Evolutionary conservation across 2,113 vertebrate species (phyloP).

Genomic region (Corapipo altera): DNA sequence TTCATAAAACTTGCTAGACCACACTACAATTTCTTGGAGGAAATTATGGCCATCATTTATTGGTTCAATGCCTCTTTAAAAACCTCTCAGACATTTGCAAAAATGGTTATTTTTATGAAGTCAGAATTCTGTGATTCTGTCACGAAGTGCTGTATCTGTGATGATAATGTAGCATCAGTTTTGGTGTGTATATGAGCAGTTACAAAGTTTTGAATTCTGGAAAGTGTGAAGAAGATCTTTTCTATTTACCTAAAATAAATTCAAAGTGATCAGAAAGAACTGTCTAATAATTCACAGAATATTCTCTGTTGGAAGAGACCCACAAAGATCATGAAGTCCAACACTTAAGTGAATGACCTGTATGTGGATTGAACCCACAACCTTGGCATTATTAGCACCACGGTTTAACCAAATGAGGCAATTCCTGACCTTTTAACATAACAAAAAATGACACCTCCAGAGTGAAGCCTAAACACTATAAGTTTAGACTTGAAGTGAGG

Average conservation of each 20-base stretch:
- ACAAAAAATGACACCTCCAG: neutral
- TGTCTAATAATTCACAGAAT: neutral
- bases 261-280: neutral
- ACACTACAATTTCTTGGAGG: neutral
- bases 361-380: neutral
- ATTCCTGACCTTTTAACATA: neutral
- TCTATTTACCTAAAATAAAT: neutral
- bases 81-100: neutral
- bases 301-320: neutral
- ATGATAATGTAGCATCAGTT: neutral
- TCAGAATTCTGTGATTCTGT: neutral
- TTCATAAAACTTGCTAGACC: neutral
- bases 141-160: neutral
- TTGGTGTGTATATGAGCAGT: neutral
- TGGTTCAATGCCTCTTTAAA: neutral
- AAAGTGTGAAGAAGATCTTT: neutral
- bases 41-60: neutral
- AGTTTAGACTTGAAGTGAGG: neutral
- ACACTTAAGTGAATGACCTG: neutral
- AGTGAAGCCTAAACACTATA: rapidly evolving
- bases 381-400: neutral
- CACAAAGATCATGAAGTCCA: neutral
- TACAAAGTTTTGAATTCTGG: neutral
- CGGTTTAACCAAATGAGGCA: neutral
- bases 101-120: neutral